Evolutionary conservation across 1,140 invertebrate species (phyloP).

Genomic region (Oncopodura yosiiana): DNA sequence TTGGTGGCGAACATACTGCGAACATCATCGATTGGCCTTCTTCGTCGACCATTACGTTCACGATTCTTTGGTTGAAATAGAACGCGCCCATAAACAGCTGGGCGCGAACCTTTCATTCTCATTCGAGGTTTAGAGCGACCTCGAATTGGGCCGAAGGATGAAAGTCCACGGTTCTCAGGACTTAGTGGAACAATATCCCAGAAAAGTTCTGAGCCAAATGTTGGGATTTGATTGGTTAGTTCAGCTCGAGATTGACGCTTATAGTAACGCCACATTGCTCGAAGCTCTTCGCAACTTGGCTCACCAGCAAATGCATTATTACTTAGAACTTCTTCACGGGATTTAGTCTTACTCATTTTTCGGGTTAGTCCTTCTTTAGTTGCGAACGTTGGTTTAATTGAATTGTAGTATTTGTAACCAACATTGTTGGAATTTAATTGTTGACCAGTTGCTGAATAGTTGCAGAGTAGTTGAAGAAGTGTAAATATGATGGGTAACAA

Average conservation of each 20-base stretch:
- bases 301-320: conserved; percentile 42
- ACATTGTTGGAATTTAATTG: too few relatives aligned
- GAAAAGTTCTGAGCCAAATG: conserved; percentile 39
- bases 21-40: conserved; percentile 23
- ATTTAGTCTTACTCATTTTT: too few relatives aligned
- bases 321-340: not conserved
- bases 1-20: not conserved
- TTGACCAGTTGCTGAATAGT: too few relatives aligned
- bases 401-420: too few relatives aligned
- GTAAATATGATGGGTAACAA: too few relatives aligned
- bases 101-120: not conserved
- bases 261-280: conserved; percentile 83
- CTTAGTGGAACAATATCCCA: conserved; percentile 14
- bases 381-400: too few relatives aligned
- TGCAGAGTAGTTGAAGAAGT: too few relatives aligned
- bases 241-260: conserved; percentile 76
- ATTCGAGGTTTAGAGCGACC: not conserved
- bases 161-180: not conserved
- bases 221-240: conserved; percentile 70
- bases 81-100: conserved; percentile 11
- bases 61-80: not conserved
- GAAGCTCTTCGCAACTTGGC: conserved; percentile 72
- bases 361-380: too few relatives aligned
- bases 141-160: conserved; percentile 11
- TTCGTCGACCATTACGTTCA: not conserved